Evolutionary conservation across 2,797 vertebrate species (phyloP).

Genomic region (Anableps anableps): DNA sequence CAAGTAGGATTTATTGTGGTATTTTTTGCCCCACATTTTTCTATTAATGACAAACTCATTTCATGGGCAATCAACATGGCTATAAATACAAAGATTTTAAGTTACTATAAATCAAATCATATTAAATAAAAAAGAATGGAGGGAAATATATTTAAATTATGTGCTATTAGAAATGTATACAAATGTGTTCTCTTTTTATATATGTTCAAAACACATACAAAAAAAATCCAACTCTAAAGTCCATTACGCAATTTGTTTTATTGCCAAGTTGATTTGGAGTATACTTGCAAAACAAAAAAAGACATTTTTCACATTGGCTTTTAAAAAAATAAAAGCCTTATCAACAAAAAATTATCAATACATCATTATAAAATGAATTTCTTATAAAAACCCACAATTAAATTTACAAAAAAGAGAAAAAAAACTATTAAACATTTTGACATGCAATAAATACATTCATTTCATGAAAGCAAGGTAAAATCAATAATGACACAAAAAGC

Average conservation of each 20-base stretch:
- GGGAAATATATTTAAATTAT: background rate
- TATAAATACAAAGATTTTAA: slow-evolving; percentile 14
- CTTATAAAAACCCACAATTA: slow-evolving; percentile 76
- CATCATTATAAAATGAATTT: slow-evolving; percentile 74
- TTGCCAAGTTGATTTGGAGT: slow-evolving; percentile 84
- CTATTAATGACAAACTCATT: slow-evolving; percentile 53
- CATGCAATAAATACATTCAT: slow-evolving; percentile 92
- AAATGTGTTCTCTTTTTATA: background rate
- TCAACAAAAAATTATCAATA: slow-evolving; percentile 77
- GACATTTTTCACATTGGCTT: slow-evolving; percentile 81
- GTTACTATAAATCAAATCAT: slow-evolving; percentile 6
- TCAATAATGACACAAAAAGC: slow-evolving; percentile 76
- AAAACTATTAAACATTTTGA: slow-evolving; percentile 83
- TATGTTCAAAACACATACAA: background rate
- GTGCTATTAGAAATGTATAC: background rate
- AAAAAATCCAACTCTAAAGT: slow-evolving; percentile 29
- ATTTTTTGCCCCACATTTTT: slow-evolving; percentile 46
- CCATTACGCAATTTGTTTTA: slow-evolving; percentile 82
- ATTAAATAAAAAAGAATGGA: slow-evolving; percentile 5
- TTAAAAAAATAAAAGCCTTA: slow-evolving; percentile 83
- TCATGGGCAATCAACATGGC: slow-evolving; percentile 58
- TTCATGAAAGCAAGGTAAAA: slow-evolving; percentile 81
- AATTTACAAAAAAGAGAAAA: slow-evolving; percentile 73
- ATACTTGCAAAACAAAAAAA: slow-evolving; percentile 77
- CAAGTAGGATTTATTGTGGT: slow-evolving; percentile 49